Conservation (phyloP, 2,888 invertebrate genomes). For the Melanostoma scalare region DNA sequence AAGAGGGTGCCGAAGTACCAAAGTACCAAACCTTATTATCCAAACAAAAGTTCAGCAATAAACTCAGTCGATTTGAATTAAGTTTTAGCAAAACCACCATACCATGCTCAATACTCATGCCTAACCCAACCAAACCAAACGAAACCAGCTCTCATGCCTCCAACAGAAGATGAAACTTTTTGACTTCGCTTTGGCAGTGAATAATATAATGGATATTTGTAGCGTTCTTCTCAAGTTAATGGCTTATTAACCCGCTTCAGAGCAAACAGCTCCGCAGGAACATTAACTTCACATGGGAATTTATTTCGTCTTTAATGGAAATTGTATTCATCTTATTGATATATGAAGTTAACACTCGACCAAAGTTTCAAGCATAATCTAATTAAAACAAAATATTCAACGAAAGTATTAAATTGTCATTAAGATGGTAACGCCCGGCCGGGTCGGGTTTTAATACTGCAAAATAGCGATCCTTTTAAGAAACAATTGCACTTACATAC, state of each 20-base stretch:
- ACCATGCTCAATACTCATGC: neutral
- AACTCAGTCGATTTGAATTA: slow-evolving; percentile 70
- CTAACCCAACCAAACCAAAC: neutral
- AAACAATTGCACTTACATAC: no score
- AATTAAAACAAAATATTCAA: slow-evolving; percentile 6
- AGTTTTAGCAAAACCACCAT: slow-evolving; percentile 49
- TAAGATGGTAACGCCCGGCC: neutral
- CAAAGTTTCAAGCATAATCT: slow-evolving; percentile 23
- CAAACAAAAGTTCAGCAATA: slow-evolving; percentile 70
- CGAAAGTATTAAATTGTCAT: neutral
- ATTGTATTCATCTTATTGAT: slow-evolving; percentile 26
- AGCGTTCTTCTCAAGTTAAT: slow-evolving; percentile 62
- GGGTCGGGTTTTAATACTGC: no score
- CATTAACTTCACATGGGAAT: slow-evolving; percentile 39
- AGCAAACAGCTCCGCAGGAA: slow-evolving; percentile 1
- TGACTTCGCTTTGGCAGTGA: slow-evolving; percentile 40
- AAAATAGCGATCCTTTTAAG: no score
- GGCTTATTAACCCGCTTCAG: slow-evolving; percentile 49
- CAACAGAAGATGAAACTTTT: slow-evolving; percentile 47
- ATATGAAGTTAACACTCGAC: slow-evolving; percentile 1
- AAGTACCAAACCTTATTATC: slow-evolving; percentile 68
- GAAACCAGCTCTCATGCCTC: slow-evolving; percentile 17
- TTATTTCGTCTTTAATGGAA: slow-evolving; percentile 30
- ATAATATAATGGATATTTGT: slow-evolving; percentile 57
- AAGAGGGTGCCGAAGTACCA: slow-evolving; percentile 67